A percentile compares a stretch with the other conserved stretches of the same genome.
Evolutionary conservation across 2,888 invertebrate species (phyloP).

Genomic region (Idaea biselata): DNA sequence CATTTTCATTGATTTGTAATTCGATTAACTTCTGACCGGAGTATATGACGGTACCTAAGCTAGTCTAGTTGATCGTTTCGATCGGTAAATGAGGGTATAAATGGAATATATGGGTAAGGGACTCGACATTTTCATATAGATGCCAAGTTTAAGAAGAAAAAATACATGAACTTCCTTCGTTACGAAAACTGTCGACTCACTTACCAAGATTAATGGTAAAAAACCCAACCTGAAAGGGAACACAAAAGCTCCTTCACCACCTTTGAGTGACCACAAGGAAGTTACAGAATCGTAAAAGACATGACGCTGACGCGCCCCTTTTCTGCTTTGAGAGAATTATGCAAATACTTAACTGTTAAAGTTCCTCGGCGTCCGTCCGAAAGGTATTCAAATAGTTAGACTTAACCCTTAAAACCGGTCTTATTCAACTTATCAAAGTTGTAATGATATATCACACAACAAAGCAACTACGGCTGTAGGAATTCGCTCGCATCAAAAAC

Average conservation of each 20-base stretch:
- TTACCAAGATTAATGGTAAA: neutral
- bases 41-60: neutral
- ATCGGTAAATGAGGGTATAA: neutral
- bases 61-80: neutral
- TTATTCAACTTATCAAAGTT: constrained; percentile 1
- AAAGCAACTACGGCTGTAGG: constrained; percentile 1
- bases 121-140: neutral
- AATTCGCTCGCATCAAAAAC: constrained; percentile 18
- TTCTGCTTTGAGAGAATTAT: neutral
- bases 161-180: neutral
- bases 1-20: neutral
- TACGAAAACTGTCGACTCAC: neutral
- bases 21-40: neutral
- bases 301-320: neutral
- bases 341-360: neutral
- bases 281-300: neutral
- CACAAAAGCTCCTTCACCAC: neutral
- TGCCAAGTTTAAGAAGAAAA: neutral
- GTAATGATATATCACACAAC: constrained; percentile 1
- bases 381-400: neutral
- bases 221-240: constrained; percentile 1
- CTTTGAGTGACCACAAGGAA: neutral
- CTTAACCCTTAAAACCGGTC: neutral
- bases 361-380: neutral
- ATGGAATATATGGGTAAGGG: neutral